Evolutionary conservation across 2,888 invertebrate species (phyloP).

Genomic region (Stramonita haemastoma): DNA sequence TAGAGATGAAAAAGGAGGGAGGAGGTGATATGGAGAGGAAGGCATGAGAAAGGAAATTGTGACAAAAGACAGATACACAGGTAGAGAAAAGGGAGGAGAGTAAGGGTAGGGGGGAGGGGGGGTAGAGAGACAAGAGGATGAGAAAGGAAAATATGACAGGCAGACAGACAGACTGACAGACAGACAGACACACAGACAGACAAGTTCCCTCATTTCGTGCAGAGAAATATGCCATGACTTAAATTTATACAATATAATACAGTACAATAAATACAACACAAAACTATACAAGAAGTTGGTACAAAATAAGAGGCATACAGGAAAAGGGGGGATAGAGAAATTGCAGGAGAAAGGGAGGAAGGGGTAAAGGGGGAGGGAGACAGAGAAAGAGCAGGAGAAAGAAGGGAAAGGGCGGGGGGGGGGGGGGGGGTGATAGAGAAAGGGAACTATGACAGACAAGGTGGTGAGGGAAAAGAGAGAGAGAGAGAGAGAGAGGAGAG

Average conservation of each 20-base stretch:
- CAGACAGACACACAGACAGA: no score
- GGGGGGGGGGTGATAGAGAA: background rate
- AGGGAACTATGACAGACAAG: background rate
- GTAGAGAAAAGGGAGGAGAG: background rate
- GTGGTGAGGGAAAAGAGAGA: background rate
- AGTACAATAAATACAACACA: no score
- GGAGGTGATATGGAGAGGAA: no score
- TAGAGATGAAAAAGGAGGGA: no score
- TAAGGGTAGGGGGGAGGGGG: no score
- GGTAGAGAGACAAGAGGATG: no score
- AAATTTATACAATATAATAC: no score
- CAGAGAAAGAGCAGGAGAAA: background rate
- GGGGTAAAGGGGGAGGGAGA: background rate
- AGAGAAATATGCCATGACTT: no score
- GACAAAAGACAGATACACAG: background rate
- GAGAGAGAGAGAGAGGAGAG: background rate
- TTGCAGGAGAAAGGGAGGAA: background rate
- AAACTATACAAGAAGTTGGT: no score
- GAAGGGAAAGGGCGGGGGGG: background rate
- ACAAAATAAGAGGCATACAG: background rate
- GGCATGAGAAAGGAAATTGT: background rate
- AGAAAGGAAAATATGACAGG: no score
- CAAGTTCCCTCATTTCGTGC: no score
- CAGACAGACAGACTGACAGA: no score
- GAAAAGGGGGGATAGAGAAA: background rate